A percentile compares a stretch with the other conserved stretches of the same genome.
phyloP scores from a whole-genome alignment of 2,113 vertebrate genomes.

The Nematolebias whitei region DNA sequence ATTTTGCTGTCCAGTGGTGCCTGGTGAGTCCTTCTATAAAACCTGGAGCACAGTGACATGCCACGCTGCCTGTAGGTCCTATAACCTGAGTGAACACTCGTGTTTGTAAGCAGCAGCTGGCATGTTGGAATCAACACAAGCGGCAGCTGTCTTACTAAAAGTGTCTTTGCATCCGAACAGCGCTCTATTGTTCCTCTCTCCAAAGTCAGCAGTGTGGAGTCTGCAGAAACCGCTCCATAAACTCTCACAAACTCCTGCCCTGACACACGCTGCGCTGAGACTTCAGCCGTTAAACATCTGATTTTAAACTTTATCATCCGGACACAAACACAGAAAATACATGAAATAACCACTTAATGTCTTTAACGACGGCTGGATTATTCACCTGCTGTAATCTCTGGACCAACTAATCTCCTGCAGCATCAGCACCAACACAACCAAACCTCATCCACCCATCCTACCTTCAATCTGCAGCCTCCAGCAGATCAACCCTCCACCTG shows the following conservation, averaged over 20 bases:
- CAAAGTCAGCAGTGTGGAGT: constrained; percentile 51
- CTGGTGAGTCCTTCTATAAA: constrained; percentile 15
- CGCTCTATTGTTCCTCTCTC: constrained; percentile 61
- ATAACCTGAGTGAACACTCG: constrained; percentile 48
- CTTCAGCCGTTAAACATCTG: constrained; percentile 7
- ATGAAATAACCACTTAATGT: constrained; percentile 4
- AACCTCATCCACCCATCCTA: constrained; percentile 46
- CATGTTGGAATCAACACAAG: constrained; percentile 66
- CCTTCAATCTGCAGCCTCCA: constrained; percentile 48
- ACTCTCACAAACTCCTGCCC: constrained; percentile 16
- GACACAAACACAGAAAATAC: not conserved
- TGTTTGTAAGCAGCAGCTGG: constrained; percentile 61
- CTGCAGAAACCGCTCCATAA: constrained; percentile 33
- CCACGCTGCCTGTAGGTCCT: constrained; percentile 56
- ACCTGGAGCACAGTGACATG: constrained; percentile 39
- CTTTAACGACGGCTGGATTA: not conserved
- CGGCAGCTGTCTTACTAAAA: constrained; percentile 63
- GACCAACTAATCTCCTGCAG: not conserved
- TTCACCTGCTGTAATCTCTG: constrained; percentile 20
- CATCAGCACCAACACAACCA: constrained; percentile 9
- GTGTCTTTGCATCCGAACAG: constrained; percentile 59
- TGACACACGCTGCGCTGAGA: constrained; percentile 1
- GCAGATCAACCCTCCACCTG: constrained; percentile 42
- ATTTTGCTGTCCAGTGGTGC: not conserved
- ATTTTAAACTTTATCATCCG: constrained; percentile 16